Percentiles rank a stretch among this genome's conserved stretches.
phyloP scores from a whole-genome alignment of 2,113 vertebrate genomes.

The Ahaetulla prasina region DNA sequence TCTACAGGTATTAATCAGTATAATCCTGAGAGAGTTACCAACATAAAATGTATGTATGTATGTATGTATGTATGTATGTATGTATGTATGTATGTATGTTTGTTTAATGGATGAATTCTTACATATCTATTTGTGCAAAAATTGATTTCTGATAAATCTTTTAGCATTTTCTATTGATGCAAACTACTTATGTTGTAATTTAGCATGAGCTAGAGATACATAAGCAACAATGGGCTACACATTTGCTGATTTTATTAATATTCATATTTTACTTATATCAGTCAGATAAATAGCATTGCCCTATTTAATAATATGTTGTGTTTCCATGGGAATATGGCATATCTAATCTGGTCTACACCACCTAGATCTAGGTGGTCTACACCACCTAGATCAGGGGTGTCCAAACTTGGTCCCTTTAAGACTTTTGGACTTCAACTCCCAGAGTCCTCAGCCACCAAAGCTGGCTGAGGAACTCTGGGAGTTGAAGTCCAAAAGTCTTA shows the following conservation, averaged over 20 bases:
- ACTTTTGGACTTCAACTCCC: too few species aligned
- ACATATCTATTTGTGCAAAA: not conserved
- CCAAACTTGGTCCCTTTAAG: too few species aligned
- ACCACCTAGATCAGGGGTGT: too few species aligned
- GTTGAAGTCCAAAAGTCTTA: too few species aligned
- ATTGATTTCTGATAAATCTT: not conserved
- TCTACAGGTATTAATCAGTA: not conserved
- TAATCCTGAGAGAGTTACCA: not conserved
- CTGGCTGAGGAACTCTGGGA: too few species aligned
- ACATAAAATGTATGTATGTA: not conserved
- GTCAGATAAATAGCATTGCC: not conserved
- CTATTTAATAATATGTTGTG: not conserved
- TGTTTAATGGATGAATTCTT: not conserved
- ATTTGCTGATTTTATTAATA: not conserved
- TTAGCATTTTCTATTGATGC: not conserved
- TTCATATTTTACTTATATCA: not conserved
- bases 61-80: not conserved
- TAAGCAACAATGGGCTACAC: not conserved
- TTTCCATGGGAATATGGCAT: not conserved
- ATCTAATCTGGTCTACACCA: not conserved
- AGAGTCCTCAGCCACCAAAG: too few species aligned
- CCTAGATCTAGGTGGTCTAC: too few species aligned
- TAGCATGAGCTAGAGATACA: not conserved
- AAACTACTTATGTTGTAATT: not conserved
- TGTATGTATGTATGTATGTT: not conserved